Base-by-base conservation (phyloP, 2,888 invertebrate species). In the Lithophane ornitopus region DNA sequence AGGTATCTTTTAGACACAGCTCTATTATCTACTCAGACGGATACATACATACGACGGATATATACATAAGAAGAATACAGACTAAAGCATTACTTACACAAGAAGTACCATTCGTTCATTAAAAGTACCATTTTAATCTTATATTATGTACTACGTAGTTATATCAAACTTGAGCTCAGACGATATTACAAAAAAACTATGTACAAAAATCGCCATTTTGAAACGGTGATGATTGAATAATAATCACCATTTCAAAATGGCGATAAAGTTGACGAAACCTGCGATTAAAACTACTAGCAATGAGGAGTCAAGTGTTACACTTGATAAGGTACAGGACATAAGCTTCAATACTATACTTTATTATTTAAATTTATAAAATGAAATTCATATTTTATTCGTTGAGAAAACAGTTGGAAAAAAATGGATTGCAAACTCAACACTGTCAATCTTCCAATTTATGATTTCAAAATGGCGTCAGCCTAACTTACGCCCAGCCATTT, bases 81-180 rank as follows among this genome's bases (percentile, higher is more conserved):
- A 52, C 54, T 76, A 56, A 62, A 78, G 63, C 63, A 34, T 76
- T 58, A 39, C 28, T 26, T 58, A 61, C 22, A 54, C 41, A 56
- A 52, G 44, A 61, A 70, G 44, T 68, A 74, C 26, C 39, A 83
- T 74, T 71, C 52, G 26, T 73, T 70, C 59, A 52, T 70, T 61
- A 72, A 61, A 61, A 69, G 34, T 73, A 82, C 34, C 14, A 63
- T 70, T 34, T 34, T 69, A 16, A 70, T 46, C n/a, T 52, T 74
- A 81, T 22, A 52, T 3, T 65, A 63, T 63, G 22, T 84, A 85
- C 82, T 82, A 85, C 82, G 85, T 83, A 83, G 82, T 85, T 74
- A 54, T 68, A 70, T 62, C 63, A 82, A 74, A 85, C 78, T 83
- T 83, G 82, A 83, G 82, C 82, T 82, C 78, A 65, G 73, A 78